A percentile compares a stretch with the other conserved stretches of the same genome.
Conservation (phyloP, 1,140 invertebrate species). For the Eciton burchellii region DNA sequence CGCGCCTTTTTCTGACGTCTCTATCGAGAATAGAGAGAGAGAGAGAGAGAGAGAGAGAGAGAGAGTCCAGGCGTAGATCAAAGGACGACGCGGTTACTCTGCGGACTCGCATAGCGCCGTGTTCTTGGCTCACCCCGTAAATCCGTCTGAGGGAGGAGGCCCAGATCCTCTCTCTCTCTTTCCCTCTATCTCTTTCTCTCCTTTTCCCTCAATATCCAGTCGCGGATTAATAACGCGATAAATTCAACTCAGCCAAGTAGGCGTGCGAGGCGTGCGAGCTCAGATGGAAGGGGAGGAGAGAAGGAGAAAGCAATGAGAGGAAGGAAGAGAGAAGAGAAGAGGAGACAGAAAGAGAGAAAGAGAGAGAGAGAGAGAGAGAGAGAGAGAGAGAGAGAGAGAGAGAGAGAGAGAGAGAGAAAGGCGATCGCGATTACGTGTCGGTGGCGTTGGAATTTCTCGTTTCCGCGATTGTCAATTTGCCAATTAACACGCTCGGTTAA, state of each 20-base stretch:
- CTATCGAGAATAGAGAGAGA: conserved; percentile 15
- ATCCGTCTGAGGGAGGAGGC: conserved; percentile 21
- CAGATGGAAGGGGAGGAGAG: conserved; percentile 34
- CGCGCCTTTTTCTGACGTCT: conserved; percentile 38
- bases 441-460: background rate
- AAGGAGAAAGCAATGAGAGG: conserved; percentile 8
- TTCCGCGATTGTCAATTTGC: conserved; percentile 11
- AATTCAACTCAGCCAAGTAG: conserved; percentile 73
- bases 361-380: background rate
- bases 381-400: too few species aligned
- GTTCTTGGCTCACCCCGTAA: conserved; percentile 39
- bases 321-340: too few species aligned
- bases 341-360: too few species aligned
- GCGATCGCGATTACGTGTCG: background rate
- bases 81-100: conserved; percentile 1
- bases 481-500: conserved; percentile 19
- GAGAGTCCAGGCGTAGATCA: background rate
- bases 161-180: background rate
- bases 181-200: background rate
- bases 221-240: conserved; percentile 78
- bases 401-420: background rate
- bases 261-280: conserved; percentile 41
- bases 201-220: conserved; percentile 31
- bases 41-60: too few species aligned
- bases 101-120: background rate